A percentile compares a stretch with the other conserved stretches of the same genome.
Conservation (phyloP, 2,888 invertebrate species). For the Dolomedes plantarius region DNA sequence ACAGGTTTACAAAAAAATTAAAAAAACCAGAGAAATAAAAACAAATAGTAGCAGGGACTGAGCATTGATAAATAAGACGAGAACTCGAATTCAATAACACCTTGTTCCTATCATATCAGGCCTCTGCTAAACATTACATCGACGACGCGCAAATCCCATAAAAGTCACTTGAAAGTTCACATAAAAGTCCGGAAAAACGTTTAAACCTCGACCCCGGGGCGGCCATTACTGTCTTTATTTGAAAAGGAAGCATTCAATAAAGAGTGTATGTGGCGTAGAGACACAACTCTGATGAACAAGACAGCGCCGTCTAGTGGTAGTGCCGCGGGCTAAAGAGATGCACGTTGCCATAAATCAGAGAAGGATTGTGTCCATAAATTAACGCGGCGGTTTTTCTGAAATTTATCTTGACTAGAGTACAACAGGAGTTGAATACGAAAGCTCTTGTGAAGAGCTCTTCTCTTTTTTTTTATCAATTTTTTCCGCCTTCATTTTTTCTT, state of each 20-base stretch:
- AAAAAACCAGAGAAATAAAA: too few species aligned
- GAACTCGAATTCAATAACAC: not conserved
- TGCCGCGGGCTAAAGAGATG: constrained; percentile 25
- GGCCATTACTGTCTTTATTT: constrained; percentile 67
- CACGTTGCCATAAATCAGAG: constrained; percentile 53
- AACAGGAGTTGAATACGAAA: constrained; percentile 7
- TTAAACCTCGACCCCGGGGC: constrained; percentile 57
- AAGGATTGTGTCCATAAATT: constrained; percentile 67
- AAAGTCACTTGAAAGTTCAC: constrained; percentile 49
- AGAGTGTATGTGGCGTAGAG: constrained; percentile 30
- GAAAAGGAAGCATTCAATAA: constrained; percentile 63
- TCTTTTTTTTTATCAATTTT: not conserved
- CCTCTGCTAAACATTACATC: not conserved
- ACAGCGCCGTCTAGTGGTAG: constrained; percentile 56
- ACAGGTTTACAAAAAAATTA: too few species aligned
- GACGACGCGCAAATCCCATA: not conserved
- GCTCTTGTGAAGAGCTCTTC: not conserved
- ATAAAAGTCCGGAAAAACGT: constrained; percentile 67
- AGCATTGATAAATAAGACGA: too few species aligned
- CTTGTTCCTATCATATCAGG: not conserved
- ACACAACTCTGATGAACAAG: constrained; percentile 54
- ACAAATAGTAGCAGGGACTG: too few species aligned
- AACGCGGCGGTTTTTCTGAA: constrained; percentile 59
- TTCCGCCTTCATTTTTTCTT: not conserved
- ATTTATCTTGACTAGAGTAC: constrained; percentile 55